A percentile compares a stretch with the other conserved stretches of the same genome.
Conservation (phyloP, 2,797 vertebrate species). For the Cryptoprocta ferox region DNA sequence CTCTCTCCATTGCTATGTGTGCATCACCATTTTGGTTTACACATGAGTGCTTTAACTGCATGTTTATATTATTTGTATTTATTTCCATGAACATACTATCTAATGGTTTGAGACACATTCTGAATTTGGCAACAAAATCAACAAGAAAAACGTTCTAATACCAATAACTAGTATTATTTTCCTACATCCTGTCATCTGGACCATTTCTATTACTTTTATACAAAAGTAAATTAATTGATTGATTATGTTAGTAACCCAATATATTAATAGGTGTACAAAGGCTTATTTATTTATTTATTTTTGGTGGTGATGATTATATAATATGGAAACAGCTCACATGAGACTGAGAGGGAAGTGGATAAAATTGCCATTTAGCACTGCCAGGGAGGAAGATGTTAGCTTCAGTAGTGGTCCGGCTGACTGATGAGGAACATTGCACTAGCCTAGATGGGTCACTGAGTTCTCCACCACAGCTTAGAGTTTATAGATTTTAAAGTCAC, state of each 20-base stretch:
- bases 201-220: constrained; percentile 39
- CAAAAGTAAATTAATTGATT: neutral
- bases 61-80: neutral
- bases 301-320: neutral
- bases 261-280: neutral
- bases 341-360: neutral
- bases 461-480: neutral
- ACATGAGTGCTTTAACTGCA: neutral
- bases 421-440: fast-evolving
- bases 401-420: too few species aligned
- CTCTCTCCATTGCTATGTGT: neutral
- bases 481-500: neutral
- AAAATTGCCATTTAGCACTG: neutral
- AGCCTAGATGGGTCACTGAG: neutral
- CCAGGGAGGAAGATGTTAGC: neutral
- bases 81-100: neutral
- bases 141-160: neutral
- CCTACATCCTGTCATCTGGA: neutral
- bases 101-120: neutral
- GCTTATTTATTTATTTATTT: neutral
- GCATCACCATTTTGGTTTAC: neutral
- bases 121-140: neutral
- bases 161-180: neutral
- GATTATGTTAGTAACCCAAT: neutral
- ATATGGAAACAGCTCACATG: neutral